Evolutionary conservation across 2,113 vertebrate genomes (phyloP), one percentile per base, ranked within the genome.

Genomic region (Uria lomvia): DNA sequence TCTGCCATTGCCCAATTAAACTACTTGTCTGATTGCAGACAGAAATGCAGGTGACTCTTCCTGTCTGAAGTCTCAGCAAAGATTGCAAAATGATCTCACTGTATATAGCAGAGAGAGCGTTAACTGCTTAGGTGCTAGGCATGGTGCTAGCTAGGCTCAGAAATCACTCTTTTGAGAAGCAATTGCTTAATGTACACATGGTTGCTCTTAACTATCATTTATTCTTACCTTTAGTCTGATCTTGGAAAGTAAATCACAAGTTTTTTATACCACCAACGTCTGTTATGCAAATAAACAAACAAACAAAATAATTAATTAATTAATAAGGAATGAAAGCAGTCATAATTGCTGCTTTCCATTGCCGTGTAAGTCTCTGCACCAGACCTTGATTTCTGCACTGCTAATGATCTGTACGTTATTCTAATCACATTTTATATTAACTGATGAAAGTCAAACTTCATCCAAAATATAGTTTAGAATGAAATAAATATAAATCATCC

Each of bases 1-100:
- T 93, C 50, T 84, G 85, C 80, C 58, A 65, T 32, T 92, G 89
- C 42, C 94, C 90, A 93, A 62, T 95, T 96, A 96, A 95, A 86
- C 21, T 30, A 32, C 56, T 42, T 7, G 5, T 38, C 70, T 89
- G 91, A 94, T 87, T 90, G 80, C 42, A 90, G 62, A 38, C 45
- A 94, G 86, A 94, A 91, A 91, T 70, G 20, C 24, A 88, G 58
- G 80, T 82, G 84, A 89, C 43, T 86, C 17, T 72, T 72, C 6
- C 66, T 85, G 27, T 53, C 58, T 94, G 65, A 89, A 85, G 34
- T 50, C 62, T 89, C 29, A 4, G 24, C 36, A 76, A 91, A 67
- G 34, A 72, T 15, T 66, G 56, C 13, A 91, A 66, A 87, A 94
- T 53, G 2, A 85, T 94, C 36, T 81, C 29, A 49, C 30, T 79